These are phyloP conservation scores for Meteorus sp. DNA, from an alignment of 1,140 invertebrate genomes.

Conservation along the genomic window DNA sequence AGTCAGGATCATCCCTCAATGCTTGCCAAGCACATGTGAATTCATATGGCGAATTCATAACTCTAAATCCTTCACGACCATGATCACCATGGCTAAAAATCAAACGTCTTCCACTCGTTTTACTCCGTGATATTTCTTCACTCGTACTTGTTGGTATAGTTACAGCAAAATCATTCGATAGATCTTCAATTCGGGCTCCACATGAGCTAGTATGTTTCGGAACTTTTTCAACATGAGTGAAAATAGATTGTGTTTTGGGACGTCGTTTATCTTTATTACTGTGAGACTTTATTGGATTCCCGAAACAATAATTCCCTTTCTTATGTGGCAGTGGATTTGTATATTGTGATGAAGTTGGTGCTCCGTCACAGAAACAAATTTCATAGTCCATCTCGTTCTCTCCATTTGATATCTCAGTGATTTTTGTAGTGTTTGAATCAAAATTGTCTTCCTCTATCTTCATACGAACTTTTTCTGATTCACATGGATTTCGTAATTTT, in stretches of 20 bases:
- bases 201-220: no score
- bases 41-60: conserved; percentile 35
- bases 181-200: no score
- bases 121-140: no score
- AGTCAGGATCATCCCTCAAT: conserved; percentile 30
- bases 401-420: not conserved
- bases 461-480: conserved; percentile 40
- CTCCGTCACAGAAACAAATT: conserved; percentile 40
- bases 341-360: conserved; percentile 35
- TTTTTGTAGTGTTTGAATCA: not conserved
- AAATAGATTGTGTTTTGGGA: conserved; percentile 30
- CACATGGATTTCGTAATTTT: conserved; percentile 33
- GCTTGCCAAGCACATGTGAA: conserved; percentile 38
- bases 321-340: conserved; percentile 34
- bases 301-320: conserved; percentile 35
- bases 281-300: not conserved
- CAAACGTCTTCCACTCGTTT: no score
- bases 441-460: conserved; percentile 37
- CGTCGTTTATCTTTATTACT: conserved; percentile 10
- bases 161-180: no score
- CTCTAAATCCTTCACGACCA: not conserved
- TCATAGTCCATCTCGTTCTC: not conserved
- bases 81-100: not conserved
- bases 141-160: no score
- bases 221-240: conserved; percentile 25